Conservation (phyloP, 2,113 vertebrate species). For the chimpanzee (Pan troglodytes) region NHGRI_mPanTro3-v2.1_pri NC_072408.2:52976501-52977000, state of each 20-base stretch:
- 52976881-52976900: conserved; percentile 13
- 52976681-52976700: neutral
- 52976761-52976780: neutral
- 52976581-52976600: neutral
- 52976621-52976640: neutral
- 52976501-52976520: no score
- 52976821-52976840: neutral
- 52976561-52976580: no score
- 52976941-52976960: neutral
- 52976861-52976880: neutral
- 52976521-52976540: no score
- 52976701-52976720: neutral
- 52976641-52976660: neutral
- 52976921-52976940: neutral
- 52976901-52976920: conserved; percentile 26
- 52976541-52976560: no score
- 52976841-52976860: neutral
- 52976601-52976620: neutral
- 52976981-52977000: neutral
- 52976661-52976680: neutral
- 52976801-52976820: neutral
- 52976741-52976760: neutral
- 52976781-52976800: neutral
- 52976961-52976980: neutral
- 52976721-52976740: neutral